Conservation (phyloP, 53 echinoderm and acorn worm species). For the Hippasteria phrygiana region DNA sequence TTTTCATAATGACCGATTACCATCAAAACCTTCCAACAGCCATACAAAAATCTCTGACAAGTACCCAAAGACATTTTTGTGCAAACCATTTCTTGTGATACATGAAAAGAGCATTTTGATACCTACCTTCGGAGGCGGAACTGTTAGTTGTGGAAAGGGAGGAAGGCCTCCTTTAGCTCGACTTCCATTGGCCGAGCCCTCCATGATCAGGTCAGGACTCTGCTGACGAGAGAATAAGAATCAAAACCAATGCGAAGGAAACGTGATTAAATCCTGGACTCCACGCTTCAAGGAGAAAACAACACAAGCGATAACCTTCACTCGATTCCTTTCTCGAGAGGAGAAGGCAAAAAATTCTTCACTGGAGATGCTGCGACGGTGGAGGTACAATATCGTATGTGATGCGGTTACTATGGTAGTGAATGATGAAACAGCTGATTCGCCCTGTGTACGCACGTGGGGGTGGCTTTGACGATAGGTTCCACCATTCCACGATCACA, state of each 20-base stretch:
- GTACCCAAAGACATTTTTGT: too few species aligned
- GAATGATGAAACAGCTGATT: slow-evolving; percentile 42
- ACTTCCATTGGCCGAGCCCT: slow-evolving; percentile 44
- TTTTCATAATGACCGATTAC: background rate
- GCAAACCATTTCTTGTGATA: too few species aligned
- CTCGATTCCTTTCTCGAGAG: background rate
- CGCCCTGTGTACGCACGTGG: slow-evolving; percentile 28
- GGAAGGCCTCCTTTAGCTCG: slow-evolving; percentile 40
- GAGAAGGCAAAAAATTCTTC: background rate
- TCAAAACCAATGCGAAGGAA: background rate
- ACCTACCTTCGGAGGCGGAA: slow-evolving; percentile 52
- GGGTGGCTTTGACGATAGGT: background rate
- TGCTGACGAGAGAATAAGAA: slow-evolving; percentile 19
- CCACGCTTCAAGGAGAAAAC: background rate
- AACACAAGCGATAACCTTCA: background rate
- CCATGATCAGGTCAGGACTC: slow-evolving; percentile 37
- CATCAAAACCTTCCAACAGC: background rate
- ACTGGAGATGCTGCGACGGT: background rate
- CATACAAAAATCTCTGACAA: background rate
- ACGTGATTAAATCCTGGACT: slow-evolving; percentile 1
- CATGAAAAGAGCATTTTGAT: background rate
- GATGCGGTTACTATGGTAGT: slow-evolving; percentile 20
- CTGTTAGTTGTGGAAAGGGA: slow-evolving; percentile 39
- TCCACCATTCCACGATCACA: slow-evolving; percentile 5
- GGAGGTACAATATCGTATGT: background rate